Base-by-base conservation (phyloP, 1,140 invertebrate genomes). In the Polyergus mexicanus region DNA sequence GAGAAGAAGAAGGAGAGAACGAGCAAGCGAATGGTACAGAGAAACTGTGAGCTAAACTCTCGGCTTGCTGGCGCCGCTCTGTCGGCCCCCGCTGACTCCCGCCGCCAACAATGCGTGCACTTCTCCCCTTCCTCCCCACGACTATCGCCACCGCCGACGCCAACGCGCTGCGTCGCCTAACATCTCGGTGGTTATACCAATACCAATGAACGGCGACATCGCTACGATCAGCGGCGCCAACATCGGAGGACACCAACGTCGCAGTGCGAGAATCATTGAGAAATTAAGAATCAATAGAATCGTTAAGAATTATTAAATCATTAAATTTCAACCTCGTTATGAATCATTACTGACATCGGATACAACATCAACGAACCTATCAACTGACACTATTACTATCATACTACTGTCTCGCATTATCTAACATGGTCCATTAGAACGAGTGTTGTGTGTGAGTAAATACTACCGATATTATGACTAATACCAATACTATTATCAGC, bases 51-150 rank as follows among this genome's bases (percentile, higher is more conserved):
- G 85, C 89, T 86, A 91, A 91, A 92, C 92, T 92, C 90, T 91
- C 84, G 80, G 88, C 80, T 89, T 86, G 86, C 90, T 94, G 93
- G 93, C 93, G 93, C 93, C 93, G 93, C 91, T 92, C 91, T 91
- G 93, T 92, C 93, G 93, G 92, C 86, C 91, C 89, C 92, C 72
- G 89, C 87, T 89, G 89, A 90, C 89, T 91, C 88, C 81, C 86
- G 83, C 90, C 88, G 86, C 90, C 91, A 92, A 92, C 91, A 91
- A 92, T 91, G 87, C 87, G 87, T 88, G 85, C 88, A 88, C 62
- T 76, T 84, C 75, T 72, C 66, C 86, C 28, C 75, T 41, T 60
- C 25, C 54, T 38, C 71, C 68, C 63, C 62, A 51, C 63, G 51
- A 44, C 72, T 54, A 56, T 74, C 83, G 51, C 51, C 68, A 85